Evolutionary conservation across 2,797 vertebrate species (phyloP).

Genomic region (Astyanax mexicanus): DNA sequence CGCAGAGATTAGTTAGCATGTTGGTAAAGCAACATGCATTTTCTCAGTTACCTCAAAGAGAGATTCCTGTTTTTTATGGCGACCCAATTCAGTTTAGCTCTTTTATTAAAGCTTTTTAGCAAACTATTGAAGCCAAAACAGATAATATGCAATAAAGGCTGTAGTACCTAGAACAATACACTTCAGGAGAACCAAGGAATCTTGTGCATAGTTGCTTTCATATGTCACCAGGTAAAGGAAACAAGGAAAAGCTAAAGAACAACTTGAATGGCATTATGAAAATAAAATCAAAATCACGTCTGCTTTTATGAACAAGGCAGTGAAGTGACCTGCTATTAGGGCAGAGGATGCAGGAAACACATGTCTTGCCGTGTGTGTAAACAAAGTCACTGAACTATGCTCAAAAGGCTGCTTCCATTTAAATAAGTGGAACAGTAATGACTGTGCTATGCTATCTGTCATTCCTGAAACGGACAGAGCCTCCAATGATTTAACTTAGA

Average conservation of each 20-base stretch:
- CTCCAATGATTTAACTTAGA: no score
- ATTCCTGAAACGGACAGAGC: no score
- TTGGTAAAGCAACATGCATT: no score
- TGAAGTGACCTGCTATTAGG: neutral
- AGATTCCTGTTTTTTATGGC: neutral
- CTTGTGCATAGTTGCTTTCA: neutral
- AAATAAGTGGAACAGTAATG: no score
- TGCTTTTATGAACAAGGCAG: neutral
- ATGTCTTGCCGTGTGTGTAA: neutral
- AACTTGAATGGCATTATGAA: neutral
- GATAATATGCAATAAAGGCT: no score
- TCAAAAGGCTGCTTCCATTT: no score
- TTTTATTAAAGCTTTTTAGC: no score
- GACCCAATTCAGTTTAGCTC: neutral
- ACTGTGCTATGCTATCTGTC: no score
- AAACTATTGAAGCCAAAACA: no score
- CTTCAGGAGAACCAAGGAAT: neutral
- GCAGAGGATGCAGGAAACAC: neutral
- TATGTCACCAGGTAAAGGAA: neutral
- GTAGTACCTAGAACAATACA: neutral
- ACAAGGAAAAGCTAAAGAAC: neutral
- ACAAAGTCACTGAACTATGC: neutral
- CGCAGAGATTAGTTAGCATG: no score
- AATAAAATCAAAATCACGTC: slow-evolving; percentile 1
- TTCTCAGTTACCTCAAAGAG: neutral